Conservation (phyloP, 2,888 invertebrate species). For the Harmothoe impar region DNA sequence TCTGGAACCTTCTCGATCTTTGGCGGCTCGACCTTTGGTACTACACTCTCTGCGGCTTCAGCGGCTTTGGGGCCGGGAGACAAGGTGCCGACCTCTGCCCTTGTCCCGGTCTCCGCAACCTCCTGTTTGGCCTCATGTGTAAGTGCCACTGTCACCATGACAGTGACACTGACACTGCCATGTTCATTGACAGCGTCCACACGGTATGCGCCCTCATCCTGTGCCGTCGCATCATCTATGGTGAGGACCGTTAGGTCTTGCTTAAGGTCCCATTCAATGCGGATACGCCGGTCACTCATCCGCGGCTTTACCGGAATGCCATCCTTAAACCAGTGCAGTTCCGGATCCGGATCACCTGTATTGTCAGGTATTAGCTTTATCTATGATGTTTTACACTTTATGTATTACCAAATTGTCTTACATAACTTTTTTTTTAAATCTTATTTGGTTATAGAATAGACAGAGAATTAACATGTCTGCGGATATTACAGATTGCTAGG, state of each 20-base stretch:
- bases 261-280: constrained; percentile 7
- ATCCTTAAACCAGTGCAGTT: constrained; percentile 89
- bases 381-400: too few relatives aligned
- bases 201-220: constrained; percentile 31
- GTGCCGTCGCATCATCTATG: background rate
- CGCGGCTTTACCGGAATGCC: constrained; percentile 75
- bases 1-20: constrained; percentile 52
- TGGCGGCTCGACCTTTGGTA: background rate
- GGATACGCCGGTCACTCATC: background rate
- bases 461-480: too few relatives aligned
- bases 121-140: background rate
- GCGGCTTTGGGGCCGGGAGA: background rate
- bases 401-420: too few relatives aligned
- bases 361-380: background rate
- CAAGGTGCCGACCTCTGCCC: background rate
- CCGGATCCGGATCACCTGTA: constrained; percentile 85
- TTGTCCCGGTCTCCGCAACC: too few relatives aligned
- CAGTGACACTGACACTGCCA: background rate
- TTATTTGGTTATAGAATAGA: too few relatives aligned
- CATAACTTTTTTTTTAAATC: too few relatives aligned
- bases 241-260: background rate
- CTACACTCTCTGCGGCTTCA: background rate
- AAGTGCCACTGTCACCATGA: background rate
- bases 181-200: background rate
- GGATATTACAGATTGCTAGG: too few relatives aligned